These are phyloP conservation scores for Camponotus vicinus DNA, from an alignment of 1,140 invertebrate species.

Conservation along the genomic window DNA sequence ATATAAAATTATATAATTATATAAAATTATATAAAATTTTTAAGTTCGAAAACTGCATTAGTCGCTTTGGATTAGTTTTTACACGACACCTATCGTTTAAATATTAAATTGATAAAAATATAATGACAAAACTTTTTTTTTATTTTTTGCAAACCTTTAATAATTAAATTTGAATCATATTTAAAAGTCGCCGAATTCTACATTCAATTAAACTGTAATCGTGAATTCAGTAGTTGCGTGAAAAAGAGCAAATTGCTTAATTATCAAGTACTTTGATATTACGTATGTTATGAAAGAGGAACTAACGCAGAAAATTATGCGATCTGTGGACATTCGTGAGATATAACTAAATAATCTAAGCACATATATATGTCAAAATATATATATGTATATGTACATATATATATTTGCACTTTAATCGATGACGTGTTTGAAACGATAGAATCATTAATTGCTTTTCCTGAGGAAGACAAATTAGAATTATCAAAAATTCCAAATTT, in stretches of 20 bases:
- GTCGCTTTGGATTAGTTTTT: background rate
- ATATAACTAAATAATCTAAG: conserved; percentile 8
- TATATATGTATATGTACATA: no score
- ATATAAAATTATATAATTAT: background rate
- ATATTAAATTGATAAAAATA: background rate
- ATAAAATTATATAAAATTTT: background rate
- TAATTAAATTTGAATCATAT: background rate
- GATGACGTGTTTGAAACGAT: background rate
- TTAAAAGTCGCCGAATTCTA: background rate
- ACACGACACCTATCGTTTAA: background rate
- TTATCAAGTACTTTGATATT: conserved; percentile 21
- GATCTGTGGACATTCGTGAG: conserved; percentile 4
- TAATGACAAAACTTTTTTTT: background rate
- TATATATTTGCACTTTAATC: conserved; percentile 10
- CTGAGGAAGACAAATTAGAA: background rate
- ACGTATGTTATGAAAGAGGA: conserved; percentile 1
- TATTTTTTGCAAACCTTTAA: background rate
- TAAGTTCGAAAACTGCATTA: background rate
- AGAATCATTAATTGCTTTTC: background rate
- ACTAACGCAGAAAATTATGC: conserved; percentile 40
- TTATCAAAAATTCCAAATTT: background rate
- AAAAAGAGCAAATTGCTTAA: conserved; percentile 17
- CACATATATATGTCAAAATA: background rate
- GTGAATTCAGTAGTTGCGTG: background rate
- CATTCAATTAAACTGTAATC: conserved; percentile 8